phyloP scores from a whole-genome alignment of 2,113 vertebrate species.

The Sylvilagus bachmani region DNA sequence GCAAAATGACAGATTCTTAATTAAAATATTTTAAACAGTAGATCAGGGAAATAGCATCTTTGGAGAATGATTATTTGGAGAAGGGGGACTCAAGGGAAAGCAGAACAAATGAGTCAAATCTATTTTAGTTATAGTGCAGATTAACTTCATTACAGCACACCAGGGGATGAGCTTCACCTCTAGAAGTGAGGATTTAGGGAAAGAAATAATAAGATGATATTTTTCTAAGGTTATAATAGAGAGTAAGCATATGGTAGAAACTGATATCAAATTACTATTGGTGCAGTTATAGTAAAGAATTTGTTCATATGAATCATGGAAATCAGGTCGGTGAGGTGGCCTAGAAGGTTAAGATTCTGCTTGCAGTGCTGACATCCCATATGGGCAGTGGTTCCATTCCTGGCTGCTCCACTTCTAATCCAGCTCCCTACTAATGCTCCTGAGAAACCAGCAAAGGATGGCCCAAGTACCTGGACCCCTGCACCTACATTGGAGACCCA shows the following conservation, averaged over 20 bases:
- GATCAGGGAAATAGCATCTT: not conserved
- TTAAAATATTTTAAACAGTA: conserved; percentile 18
- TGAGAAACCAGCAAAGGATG: no score
- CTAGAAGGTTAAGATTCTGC: no score
- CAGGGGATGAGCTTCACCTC: not conserved
- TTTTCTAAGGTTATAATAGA: conserved; percentile 31
- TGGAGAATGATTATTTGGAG: not conserved
- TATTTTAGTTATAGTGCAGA: not conserved
- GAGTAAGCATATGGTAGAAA: not conserved
- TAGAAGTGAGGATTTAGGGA: not conserved
- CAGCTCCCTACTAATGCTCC: no score
- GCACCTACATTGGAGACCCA: no score
- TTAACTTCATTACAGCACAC: not conserved
- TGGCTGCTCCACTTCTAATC: no score
- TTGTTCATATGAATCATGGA: no score
- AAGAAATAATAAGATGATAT: not conserved
- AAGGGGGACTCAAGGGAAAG: not conserved
- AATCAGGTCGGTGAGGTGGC: no score
- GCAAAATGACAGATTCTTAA: conserved; percentile 1
- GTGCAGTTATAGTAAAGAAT: not conserved
- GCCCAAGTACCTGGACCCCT: no score
- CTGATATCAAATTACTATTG: not conserved
- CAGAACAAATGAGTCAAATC: not conserved
- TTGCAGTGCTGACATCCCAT: no score
- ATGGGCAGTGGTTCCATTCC: no score